Conservation (phyloP, 2,113 vertebrate species). For the Pontoporia blainvillei region DNA sequence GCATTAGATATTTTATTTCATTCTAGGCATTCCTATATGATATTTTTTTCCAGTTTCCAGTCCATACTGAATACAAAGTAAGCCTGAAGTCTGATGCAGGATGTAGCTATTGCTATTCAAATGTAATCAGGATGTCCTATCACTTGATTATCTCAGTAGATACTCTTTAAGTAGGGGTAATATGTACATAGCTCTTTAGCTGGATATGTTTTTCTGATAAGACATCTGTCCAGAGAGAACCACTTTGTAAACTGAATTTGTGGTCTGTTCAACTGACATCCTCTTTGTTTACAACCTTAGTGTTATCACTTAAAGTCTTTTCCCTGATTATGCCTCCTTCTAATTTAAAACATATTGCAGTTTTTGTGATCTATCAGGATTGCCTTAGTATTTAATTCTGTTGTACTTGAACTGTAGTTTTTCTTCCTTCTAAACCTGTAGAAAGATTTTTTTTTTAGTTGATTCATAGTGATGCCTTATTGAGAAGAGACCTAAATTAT, state of each 20-base stretch:
- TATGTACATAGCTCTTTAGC: slow-evolving; percentile 10
- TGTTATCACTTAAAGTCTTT: not conserved
- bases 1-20: not conserved
- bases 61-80: not conserved
- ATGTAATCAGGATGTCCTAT: not conserved
- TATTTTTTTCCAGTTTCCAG: not conserved
- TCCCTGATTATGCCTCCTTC: not conserved
- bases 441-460: not conserved
- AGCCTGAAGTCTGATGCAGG: not conserved
- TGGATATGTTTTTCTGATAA: not conserved
- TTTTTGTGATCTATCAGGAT: not conserved
- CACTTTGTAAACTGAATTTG: not conserved
- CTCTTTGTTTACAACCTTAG: not conserved
- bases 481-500: not conserved
- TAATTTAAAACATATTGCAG: not conserved
- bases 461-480: not conserved
- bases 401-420: not conserved
- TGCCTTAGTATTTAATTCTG: slow-evolving; percentile 15
- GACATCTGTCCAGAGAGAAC: slow-evolving; percentile 15
- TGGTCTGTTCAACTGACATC: not conserved
- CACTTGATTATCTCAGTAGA: slow-evolving; percentile 21
- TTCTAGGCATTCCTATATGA: not conserved
- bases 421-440: not conserved
- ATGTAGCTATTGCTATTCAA: slow-evolving; percentile 11
- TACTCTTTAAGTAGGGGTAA: not conserved